phyloP scores from a whole-genome alignment of 2,888 invertebrate genomes.

The Sycophila texana region DNA sequence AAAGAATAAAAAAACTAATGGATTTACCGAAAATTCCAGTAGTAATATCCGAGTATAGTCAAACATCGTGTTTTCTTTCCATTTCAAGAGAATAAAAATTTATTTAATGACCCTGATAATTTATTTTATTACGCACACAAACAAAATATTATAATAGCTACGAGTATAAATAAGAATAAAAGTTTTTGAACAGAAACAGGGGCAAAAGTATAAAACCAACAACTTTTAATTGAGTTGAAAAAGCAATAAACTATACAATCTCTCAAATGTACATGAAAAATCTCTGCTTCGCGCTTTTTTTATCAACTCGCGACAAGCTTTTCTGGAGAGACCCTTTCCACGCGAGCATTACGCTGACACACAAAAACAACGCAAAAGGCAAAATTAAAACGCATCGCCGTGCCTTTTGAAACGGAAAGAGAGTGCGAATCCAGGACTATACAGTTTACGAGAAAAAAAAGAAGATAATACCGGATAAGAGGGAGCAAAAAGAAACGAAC shows the following conservation, averaged over 20 bases:
- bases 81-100: no score
- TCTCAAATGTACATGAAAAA: background rate
- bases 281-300: background rate
- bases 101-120: no score
- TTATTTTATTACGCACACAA: no score
- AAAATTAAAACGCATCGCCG: slow-evolving; percentile 6
- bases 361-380: background rate
- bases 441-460: background rate
- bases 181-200: no score
- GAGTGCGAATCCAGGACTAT: background rate
- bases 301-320: background rate
- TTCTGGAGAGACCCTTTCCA: background rate
- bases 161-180: no score
- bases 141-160: no score
- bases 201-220: no score
- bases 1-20: no score
- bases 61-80: no score
- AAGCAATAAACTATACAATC: background rate
- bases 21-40: background rate
- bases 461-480: background rate
- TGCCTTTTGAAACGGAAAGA: background rate
- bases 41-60: no score
- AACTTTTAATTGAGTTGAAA: background rate
- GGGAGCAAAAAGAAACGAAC: background rate
- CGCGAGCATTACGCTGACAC: background rate